Base-by-base conservation (phyloP, 2,888 invertebrate species). In the Phoenoteleia sp. region DNA sequence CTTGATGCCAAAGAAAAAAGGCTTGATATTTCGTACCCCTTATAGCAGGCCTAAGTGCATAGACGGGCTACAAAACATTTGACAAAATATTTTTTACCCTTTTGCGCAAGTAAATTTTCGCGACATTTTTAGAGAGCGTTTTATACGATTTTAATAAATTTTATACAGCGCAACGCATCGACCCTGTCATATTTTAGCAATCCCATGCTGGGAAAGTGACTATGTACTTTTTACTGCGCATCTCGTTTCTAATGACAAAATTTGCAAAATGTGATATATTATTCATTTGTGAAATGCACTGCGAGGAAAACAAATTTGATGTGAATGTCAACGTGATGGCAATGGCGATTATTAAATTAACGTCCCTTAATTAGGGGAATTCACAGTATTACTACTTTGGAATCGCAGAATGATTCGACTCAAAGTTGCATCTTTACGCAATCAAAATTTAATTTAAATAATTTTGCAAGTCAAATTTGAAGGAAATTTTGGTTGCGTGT, bases 321-420 rank as follows among this genome's bases (percentile, higher is more conserved):
- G 47, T 29, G 58, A 71, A 9, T 27, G 23, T 62, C 49, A 56
- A 71, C 71, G 66, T 9, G 33, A 83, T 52, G 45, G 47, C 21
- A 39, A 36, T 25, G 36, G 21, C 54, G 45, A 52, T 39, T n/a
- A 66, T 58, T 49, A 33, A 71, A 52, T 75, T 74, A n/a, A 33
- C 62, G 60, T 60, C 58, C 75, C 75, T 66, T 15, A 25, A 69
- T 45, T 21, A 15, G 74, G 69, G 64, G 69, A 77, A 15, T 84
- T 80, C 84, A 84, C 84, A 84, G 84, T 84, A 84, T 84, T 84
- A 84, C 76, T 81, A 75, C 58, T 13, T 76, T 64, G 71, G 66
- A 81, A 81, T 64, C 76, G 39, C 64, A 54, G 64, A 69, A 71
- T n/a, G 17, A 79, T 75, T 74, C 74, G 33, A 75, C 15, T 29